Base-by-base conservation (phyloP, 2,888 invertebrate species). In the Coleophora flavipennella region DNA sequence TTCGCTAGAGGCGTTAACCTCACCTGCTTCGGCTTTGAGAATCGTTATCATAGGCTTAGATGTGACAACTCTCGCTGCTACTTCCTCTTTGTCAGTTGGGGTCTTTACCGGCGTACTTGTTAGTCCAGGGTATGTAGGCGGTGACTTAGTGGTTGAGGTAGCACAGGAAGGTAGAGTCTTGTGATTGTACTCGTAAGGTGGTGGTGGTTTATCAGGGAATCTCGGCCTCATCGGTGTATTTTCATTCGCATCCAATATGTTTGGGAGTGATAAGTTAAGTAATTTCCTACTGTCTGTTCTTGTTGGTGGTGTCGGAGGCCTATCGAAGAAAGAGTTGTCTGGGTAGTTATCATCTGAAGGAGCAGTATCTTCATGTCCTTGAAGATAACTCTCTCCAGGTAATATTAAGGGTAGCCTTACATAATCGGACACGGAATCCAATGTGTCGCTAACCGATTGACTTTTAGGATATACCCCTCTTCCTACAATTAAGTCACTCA, bases 361-460 rank as follows among this genome's bases (percentile, higher is more conserved):
- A 27, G 87, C 87, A 9, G 87, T 87, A 48, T 88, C 87, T 62
- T 87, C 85, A 47, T 87, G 86, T 1, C 87, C 87, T 48, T 86
- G 81, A 44, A 88, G 76, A 57, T 88, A 88, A 61, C 87, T 87
- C 51, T 87, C 86, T 13, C 87, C 87, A 50, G 64, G 75, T 62
- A 87, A 81, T 0, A 87, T 85, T 38, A 88, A 55, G 1, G 90
- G 90, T 59, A 94, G 79, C 44, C 94, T 92, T 1, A 95, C 95
- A 64, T 96, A 96, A 68, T 96, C 95, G 25, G 94, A 94, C 57
- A 95, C 94, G 0, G 95, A 95, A 66, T 95, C 94, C 57, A 95
- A 86, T 0, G 93, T 94, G 51, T 91, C 90, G 56, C 94, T 94
- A 31, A 95, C 92, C 1, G 93, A 92, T 59, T 93, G 92, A 47